phyloP scores from a whole-genome alignment of 2,113 vertebrate species.

The Amphiprion percula region DNA sequence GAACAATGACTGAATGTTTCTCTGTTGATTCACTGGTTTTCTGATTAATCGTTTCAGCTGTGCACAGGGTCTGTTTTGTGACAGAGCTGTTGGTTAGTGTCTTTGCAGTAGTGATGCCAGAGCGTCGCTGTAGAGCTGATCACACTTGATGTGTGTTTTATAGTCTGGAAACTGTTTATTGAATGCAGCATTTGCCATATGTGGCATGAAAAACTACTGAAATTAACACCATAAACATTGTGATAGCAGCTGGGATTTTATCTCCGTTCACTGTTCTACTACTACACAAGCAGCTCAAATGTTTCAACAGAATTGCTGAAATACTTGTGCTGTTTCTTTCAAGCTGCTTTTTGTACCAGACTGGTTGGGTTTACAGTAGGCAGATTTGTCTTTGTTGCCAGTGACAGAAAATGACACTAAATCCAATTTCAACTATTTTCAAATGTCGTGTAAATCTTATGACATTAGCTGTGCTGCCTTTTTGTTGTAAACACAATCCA shows the following conservation, averaged over 20 bases:
- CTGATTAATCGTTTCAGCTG: no score
- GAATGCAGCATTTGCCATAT: no score
- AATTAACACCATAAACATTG: neutral
- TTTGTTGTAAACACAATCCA: conserved; percentile 34
- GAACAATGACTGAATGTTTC: no score
- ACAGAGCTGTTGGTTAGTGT: no score
- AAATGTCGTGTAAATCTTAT: conserved; percentile 28
- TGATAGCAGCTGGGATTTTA: neutral
- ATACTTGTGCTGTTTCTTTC: conserved; percentile 3
- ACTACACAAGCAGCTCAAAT: neutral
- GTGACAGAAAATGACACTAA: conserved; percentile 11
- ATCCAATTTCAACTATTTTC: conserved; percentile 26
- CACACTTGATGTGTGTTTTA: no score
- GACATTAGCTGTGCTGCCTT: neutral
- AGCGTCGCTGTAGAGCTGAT: no score
- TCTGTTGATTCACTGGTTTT: no score
- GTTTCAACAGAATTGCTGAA: neutral
- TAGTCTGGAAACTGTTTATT: no score
- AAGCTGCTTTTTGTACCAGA: conserved; percentile 14
- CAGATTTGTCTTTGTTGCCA: neutral
- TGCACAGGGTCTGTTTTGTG: no score
- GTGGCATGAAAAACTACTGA: no score
- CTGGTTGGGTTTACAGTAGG: neutral
- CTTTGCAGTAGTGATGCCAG: no score
- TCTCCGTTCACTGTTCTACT: neutral